Conservation (phyloP, 2,113 vertebrate species). For the Elaphurus davidianus region DNA sequence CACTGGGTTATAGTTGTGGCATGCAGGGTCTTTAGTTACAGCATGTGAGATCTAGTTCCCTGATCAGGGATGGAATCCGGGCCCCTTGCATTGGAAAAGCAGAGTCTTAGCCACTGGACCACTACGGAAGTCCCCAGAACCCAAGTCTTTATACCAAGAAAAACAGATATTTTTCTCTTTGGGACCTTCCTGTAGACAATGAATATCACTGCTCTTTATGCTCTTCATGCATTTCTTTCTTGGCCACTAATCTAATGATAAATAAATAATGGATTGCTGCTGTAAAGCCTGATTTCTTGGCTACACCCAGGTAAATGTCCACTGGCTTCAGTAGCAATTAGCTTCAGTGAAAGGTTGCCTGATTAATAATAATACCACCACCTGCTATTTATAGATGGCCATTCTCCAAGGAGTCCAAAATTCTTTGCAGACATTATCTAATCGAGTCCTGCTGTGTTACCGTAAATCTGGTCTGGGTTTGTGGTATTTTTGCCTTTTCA, state of each 20-base stretch:
- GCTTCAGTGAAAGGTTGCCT: constrained; percentile 43
- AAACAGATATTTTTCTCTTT: not conserved
- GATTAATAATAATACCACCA: constrained; percentile 68
- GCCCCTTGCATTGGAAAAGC: not conserved
- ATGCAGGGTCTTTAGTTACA: not conserved
- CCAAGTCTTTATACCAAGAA: not conserved
- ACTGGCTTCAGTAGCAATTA: constrained; percentile 45
- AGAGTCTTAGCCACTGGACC: not conserved
- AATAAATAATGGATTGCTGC: constrained; percentile 46
- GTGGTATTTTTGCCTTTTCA: not conserved
- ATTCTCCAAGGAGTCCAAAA: constrained; percentile 31
- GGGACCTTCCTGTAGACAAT: not conserved
- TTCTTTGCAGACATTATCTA: constrained; percentile 43
- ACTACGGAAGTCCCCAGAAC: not conserved
- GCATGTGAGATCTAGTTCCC: not conserved
- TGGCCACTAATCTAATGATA: constrained; percentile 27
- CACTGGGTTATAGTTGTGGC: not conserved
- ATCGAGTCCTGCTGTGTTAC: not conserved
- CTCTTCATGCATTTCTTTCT: constrained; percentile 4
- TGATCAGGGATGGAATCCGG: not conserved
- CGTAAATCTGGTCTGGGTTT: not conserved
- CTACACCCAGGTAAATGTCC: constrained; percentile 33
- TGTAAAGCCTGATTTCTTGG: not conserved
- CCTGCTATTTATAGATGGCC: constrained; percentile 37
- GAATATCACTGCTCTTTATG: constrained; percentile 8